Percentiles rank a stretch among this genome's conserved stretches.
These are phyloP conservation scores for Rhaphigaster nebulosa DNA, from an alignment of 2,888 invertebrate species.

Conservation along the genomic window DNA sequence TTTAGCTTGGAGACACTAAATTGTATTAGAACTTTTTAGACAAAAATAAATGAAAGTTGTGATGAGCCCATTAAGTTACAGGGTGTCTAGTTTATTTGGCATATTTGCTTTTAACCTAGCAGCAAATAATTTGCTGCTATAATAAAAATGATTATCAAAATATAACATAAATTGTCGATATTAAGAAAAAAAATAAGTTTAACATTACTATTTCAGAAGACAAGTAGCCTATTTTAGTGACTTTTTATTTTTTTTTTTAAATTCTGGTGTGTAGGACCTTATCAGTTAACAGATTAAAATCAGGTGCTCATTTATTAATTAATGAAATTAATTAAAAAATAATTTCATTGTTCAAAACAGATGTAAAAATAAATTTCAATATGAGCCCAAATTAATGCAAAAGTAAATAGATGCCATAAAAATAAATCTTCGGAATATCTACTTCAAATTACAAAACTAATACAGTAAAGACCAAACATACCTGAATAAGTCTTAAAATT, in stretches of 20 bases:
- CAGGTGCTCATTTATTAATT: neutral
- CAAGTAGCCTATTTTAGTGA: too few relatives aligned
- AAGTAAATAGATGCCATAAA: neutral
- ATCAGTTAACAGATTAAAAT: neutral
- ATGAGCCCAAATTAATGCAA: neutral
- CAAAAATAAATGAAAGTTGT: neutral
- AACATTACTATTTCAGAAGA: too few relatives aligned
- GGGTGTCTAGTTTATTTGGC: neutral
- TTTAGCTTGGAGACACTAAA: neutral
- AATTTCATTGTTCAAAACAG: constrained; percentile 36
- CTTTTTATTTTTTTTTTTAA: too few relatives aligned
- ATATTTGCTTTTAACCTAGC: neutral
- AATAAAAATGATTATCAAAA: neutral
- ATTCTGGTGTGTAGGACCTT: neutral
- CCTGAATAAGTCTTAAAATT: neutral
- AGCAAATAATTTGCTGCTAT: neutral
- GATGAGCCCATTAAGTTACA: neutral
- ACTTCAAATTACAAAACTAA: neutral
- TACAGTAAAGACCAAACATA: neutral
- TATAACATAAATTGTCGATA: too few relatives aligned
- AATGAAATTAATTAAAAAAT: neutral
- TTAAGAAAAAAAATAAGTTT: too few relatives aligned
- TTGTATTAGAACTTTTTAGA: neutral
- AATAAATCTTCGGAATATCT: neutral
- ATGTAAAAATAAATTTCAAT: neutral